A percentile compares a stretch with the other conserved stretches of the same genome.
Conservation (phyloP, 1,140 invertebrate genomes). For the Heliconius nattereri region DNA sequence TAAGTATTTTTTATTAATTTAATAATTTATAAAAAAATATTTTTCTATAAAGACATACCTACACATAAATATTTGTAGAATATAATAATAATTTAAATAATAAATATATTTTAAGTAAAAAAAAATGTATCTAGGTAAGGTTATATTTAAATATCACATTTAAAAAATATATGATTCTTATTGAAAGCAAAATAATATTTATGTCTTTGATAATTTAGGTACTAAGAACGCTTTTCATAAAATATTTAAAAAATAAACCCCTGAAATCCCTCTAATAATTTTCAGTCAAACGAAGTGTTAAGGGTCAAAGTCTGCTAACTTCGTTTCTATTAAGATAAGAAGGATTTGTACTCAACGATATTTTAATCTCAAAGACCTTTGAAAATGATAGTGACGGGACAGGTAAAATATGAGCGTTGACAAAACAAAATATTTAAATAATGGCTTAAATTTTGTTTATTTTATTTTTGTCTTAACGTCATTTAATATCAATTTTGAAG, state of each 20-base stretch:
- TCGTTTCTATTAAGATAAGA: slow-evolving; percentile 11
- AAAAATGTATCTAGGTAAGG: too few species aligned
- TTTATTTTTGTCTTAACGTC: not conserved
- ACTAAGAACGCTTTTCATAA: too few species aligned
- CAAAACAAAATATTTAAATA: slow-evolving; percentile 8
- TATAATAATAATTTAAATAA: too few species aligned
- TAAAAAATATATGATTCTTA: too few species aligned
- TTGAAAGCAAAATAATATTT: too few species aligned
- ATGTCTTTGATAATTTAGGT: too few species aligned
- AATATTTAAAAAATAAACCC: not conserved
- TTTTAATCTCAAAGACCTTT: slow-evolving; percentile 13
- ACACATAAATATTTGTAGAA: too few species aligned
- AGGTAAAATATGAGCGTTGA: slow-evolving; percentile 8
- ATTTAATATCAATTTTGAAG: not conserved
- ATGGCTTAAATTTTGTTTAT: not conserved
- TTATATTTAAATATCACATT: too few species aligned
- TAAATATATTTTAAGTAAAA: too few species aligned
- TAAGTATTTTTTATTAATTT: too few species aligned
- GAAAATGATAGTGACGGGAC: slow-evolving; percentile 1
- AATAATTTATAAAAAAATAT: too few species aligned
- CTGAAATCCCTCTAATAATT: not conserved
- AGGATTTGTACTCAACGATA: not conserved
- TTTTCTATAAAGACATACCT: too few species aligned
- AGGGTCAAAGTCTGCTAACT: slow-evolving; percentile 1
- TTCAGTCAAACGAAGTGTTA: not conserved